Conservation (phyloP, 1,140 invertebrate species). For the Psilanteris sp. region DNA sequence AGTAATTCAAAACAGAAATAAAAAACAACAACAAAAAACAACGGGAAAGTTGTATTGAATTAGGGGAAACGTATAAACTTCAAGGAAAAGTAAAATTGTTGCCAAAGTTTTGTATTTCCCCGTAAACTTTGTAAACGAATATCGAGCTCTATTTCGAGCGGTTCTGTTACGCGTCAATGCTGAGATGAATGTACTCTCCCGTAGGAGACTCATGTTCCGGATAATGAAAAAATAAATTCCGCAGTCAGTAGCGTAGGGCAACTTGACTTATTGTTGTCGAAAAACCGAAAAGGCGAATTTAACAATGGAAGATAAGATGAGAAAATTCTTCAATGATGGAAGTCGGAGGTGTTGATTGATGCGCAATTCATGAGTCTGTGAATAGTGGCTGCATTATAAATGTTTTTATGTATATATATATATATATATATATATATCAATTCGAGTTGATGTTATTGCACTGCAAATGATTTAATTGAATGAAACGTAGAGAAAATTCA, state of each 20-base stretch:
- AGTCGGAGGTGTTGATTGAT: no score
- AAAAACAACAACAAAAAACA: no score
- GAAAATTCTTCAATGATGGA: slow-evolving; percentile 15
- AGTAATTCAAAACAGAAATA: slow-evolving; percentile 15
- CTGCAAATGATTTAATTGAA: no score
- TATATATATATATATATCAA: no score
- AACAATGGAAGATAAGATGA: slow-evolving; percentile 33
- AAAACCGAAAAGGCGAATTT: slow-evolving; percentile 36
- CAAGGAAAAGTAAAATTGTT: slow-evolving; percentile 51
- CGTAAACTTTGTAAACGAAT: slow-evolving; percentile 58
- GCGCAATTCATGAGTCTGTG: no score
- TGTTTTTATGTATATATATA: no score
- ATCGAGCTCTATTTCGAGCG: slow-evolving; percentile 55
- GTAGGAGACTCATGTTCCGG: slow-evolving; percentile 55
- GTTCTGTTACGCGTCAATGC: slow-evolving; percentile 58
- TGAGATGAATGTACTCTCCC: slow-evolving; percentile 60
- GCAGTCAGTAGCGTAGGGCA: slow-evolving; percentile 41
- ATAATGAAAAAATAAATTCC: slow-evolving; percentile 65
- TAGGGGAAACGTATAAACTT: slow-evolving; percentile 28
- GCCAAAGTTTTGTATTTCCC: slow-evolving; percentile 47
- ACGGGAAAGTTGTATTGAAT: slow-evolving; percentile 38
- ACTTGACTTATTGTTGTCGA: slow-evolving; percentile 47
- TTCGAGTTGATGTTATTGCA: no score
- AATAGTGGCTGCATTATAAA: no score
- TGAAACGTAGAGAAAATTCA: no score